A percentile compares a stretch with the other conserved stretches of the same genome.
Conservation (phyloP, 1,140 invertebrate genomes). For the Saxidomus purpurata region DNA sequence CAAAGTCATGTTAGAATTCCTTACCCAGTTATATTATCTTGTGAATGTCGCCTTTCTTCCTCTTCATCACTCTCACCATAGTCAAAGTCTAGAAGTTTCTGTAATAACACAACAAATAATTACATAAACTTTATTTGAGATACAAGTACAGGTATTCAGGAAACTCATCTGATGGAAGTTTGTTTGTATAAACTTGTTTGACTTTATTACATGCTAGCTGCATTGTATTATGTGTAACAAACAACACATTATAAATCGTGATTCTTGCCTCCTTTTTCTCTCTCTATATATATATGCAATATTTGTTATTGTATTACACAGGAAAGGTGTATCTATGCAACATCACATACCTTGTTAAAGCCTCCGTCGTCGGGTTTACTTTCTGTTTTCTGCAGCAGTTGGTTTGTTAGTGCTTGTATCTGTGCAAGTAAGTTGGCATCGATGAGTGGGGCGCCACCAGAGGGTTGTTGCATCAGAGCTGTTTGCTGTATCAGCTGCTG, state of each 20-base stretch:
- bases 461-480: constrained; percentile 80
- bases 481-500: constrained; percentile 85
- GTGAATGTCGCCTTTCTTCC: constrained; percentile 81
- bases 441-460: constrained; percentile 77
- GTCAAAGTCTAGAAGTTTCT: constrained; percentile 94
- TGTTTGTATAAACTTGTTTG: too few species aligned
- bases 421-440: constrained; percentile 85
- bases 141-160: too few species aligned
- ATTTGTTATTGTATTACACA: too few species aligned
- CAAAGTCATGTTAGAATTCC: too few species aligned
- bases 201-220: too few species aligned
- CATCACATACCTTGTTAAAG: constrained; percentile 86
- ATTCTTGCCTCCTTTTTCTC: too few species aligned
- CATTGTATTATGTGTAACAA: too few species aligned
- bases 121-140: too few species aligned
- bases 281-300: too few species aligned
- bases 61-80: constrained; percentile 95
- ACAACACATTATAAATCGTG: too few species aligned
- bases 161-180: too few species aligned
- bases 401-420: constrained; percentile 85
- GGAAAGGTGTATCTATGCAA: too few species aligned
- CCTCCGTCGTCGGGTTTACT: constrained; percentile 76
- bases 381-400: constrained; percentile 81
- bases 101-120: constrained; percentile 81
- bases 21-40: constrained; percentile 61